phyloP scores from a whole-genome alignment of 2,797 vertebrate genomes.

The Cirrhinus mrigala region DNA sequence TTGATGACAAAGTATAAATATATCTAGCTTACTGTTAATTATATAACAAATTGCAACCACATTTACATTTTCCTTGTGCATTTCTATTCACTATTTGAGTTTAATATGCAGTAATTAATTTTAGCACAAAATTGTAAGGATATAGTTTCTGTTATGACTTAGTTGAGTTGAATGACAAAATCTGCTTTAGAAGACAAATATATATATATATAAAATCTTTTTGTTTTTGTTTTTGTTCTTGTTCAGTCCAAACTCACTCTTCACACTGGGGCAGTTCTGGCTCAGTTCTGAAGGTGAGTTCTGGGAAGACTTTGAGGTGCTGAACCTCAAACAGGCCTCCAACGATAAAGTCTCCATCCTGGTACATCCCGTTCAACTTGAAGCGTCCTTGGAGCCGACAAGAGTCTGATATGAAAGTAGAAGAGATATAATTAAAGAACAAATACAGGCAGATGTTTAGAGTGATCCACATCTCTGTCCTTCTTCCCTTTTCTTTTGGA shows the following conservation, averaged over 20 bases:
- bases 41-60: neutral
- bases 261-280: slow-evolving; percentile 62
- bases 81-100: neutral
- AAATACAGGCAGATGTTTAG: slow-evolving; percentile 47
- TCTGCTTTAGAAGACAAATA: neutral
- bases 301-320: slow-evolving; percentile 34
- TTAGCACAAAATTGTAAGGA: neutral
- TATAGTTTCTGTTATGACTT: neutral
- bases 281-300: slow-evolving; percentile 63
- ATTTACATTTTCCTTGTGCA: neutral
- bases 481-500: neutral
- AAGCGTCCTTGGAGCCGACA: slow-evolving; percentile 64
- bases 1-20: neutral
- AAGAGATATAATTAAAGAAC: slow-evolving; percentile 32
- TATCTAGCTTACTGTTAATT: neutral
- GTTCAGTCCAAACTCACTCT: slow-evolving; percentile 33
- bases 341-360: slow-evolving; percentile 61
- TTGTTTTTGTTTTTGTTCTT: neutral
- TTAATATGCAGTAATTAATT: neutral
- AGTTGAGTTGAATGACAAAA: neutral
- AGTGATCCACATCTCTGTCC: slow-evolving; percentile 57
- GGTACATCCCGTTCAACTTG: slow-evolving; percentile 64
- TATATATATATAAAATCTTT: neutral
- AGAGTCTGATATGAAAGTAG: slow-evolving; percentile 12
- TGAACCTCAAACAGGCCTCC: slow-evolving; percentile 63